Evolutionary conservation across 1,140 invertebrate genomes (phyloP).

Genomic region (Ridgeia piscesae): DNA sequence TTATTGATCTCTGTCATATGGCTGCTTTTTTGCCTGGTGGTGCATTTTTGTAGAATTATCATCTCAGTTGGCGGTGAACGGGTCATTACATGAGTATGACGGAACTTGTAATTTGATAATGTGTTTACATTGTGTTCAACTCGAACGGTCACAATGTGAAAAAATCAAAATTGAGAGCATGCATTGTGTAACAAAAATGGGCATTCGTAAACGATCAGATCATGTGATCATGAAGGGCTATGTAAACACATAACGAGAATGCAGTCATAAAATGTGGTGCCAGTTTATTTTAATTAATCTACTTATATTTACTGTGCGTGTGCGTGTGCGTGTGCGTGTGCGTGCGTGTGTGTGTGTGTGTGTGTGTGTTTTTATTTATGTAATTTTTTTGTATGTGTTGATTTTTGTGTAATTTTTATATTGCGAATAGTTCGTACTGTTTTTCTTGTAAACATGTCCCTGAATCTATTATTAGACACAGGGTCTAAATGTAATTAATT

Average conservation of each 20-base stretch:
- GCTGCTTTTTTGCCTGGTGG: neutral
- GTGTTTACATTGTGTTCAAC: neutral
- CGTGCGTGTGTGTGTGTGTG: no score
- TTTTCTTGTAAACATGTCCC: no score
- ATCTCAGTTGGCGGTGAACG: neutral
- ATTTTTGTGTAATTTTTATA: no score
- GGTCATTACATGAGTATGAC: neutral
- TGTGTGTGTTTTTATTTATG: no score
- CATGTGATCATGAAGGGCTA: neutral
- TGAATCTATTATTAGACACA: no score
- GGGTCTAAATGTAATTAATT: no score
- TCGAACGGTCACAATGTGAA: neutral
- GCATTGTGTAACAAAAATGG: neutral
- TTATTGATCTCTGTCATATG: neutral
- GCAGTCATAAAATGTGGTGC: no score
- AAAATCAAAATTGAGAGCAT: neutral
- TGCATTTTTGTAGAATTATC: slow-evolving; percentile 1
- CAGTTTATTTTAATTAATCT: no score
- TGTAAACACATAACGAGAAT: neutral
- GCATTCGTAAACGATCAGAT: neutral
- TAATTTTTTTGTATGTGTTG: no score
- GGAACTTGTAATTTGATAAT: neutral
- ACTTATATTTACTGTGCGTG: no score
- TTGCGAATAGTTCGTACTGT: no score
- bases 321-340: no score